Conservation (phyloP, 2,888 invertebrate genomes). For the Drosophila quasianomalipes region DNA sequence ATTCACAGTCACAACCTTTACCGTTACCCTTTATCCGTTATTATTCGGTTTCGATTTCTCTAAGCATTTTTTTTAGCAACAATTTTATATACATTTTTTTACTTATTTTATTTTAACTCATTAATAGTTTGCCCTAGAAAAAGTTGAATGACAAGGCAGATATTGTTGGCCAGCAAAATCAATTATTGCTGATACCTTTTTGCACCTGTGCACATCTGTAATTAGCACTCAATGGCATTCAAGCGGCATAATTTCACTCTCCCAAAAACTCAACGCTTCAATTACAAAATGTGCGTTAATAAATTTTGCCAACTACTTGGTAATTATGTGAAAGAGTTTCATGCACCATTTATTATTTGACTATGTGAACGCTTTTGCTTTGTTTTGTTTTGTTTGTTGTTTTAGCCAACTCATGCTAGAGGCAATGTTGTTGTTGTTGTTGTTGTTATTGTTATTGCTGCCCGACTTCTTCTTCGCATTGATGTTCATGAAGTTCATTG, state of each 20-base stretch:
- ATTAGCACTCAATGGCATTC: constrained; percentile 31
- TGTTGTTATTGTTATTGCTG: constrained; percentile 12
- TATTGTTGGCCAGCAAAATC: not conserved
- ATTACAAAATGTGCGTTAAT: constrained; percentile 75
- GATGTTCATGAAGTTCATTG: constrained; percentile 70
- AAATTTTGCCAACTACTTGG: constrained; percentile 54
- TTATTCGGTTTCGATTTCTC: not conserved
- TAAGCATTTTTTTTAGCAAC: not conserved
- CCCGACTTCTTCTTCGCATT: constrained; percentile 32
- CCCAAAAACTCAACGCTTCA: constrained; percentile 47
- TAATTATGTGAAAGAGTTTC: constrained; percentile 31
- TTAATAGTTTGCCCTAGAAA: not conserved
- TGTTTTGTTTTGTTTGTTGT: constrained; percentile 38
- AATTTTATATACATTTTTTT: not conserved
- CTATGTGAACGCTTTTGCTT: constrained; percentile 31
- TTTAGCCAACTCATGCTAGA: constrained; percentile 66
- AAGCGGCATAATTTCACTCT: constrained; percentile 53
- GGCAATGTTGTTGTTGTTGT: constrained; percentile 6
- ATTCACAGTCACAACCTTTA: not conserved
- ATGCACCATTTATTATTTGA: constrained; percentile 54
- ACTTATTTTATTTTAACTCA: not conserved
- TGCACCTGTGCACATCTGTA: constrained; percentile 49
- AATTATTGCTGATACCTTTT: constrained; percentile 20
- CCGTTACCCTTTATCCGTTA: not conserved
- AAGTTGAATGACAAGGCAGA: not conserved